phyloP scores from a whole-genome alignment of 2,888 invertebrate species.

The Prenolepis imparis region DNA sequence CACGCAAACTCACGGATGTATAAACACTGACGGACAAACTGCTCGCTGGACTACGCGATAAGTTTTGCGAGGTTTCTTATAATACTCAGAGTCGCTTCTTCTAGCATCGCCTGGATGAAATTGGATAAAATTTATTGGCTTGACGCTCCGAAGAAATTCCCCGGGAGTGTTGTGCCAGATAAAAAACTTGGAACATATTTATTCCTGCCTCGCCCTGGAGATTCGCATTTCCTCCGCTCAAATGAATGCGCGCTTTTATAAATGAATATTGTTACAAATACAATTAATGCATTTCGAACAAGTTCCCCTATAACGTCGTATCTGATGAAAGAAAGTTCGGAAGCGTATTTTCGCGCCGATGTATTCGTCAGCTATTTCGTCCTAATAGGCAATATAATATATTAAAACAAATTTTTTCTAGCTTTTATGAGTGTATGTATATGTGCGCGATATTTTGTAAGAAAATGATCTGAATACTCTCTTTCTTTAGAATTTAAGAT shows the following conservation, averaged over 20 bases:
- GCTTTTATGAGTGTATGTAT: neutral
- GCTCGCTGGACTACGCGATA: constrained; percentile 27
- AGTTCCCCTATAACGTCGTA: neutral
- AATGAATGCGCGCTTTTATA: neutral
- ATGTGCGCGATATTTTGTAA: neutral
- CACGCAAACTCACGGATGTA: constrained; percentile 55
- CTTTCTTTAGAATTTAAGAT: neutral
- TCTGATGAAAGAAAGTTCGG: neutral
- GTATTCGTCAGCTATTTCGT: neutral
- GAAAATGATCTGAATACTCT: neutral
- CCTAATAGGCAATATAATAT: no score
- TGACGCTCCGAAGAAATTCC: constrained; percentile 33
- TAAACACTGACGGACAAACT: constrained; percentile 50
- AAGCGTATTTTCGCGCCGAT: neutral
- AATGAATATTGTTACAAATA: constrained; percentile 4
- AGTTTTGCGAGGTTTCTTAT: constrained; percentile 29
- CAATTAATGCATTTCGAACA: neutral
- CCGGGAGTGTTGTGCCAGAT: constrained; percentile 30
- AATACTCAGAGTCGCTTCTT: neutral
- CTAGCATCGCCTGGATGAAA: constrained; percentile 6
- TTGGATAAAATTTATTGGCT: constrained; percentile 50
- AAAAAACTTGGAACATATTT: constrained; percentile 35
- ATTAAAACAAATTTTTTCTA: neutral
- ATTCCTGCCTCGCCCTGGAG: neutral
- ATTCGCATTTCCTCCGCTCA: neutral